These are phyloP conservation scores for Chrysochloris asiatica DNA, from an alignment of 2,113 vertebrate genomes.

Conservation along the genomic window DNA sequence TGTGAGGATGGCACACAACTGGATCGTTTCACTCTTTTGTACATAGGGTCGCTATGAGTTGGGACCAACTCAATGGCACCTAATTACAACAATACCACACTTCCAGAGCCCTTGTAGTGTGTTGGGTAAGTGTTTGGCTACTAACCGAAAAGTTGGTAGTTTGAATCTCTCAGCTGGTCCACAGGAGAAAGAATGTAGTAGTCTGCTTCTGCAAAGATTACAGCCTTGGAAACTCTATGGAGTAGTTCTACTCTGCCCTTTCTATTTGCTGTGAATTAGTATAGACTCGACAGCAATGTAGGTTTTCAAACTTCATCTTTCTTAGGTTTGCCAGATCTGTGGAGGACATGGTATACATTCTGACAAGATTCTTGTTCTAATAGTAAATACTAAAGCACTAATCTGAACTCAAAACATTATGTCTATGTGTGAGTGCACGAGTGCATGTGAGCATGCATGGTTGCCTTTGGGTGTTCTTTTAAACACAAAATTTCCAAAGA, in stretches of 20 bases:
- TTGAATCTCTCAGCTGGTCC: neutral
- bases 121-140: neutral
- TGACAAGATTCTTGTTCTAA: neutral
- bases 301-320: neutral
- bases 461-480: neutral
- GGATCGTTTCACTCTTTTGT: no score
- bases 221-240: neutral
- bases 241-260: neutral
- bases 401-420: neutral
- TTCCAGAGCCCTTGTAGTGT: no score
- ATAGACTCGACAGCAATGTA: neutral
- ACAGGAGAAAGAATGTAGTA: neutral
- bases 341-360: neutral
- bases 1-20: no score
- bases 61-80: no score
- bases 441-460: no score
- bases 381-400: neutral
- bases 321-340: neutral
- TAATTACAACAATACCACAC: no score
- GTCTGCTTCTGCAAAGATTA: neutral
- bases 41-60: no score
- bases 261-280: neutral
- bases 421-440: neutral
- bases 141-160: neutral
- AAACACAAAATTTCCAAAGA: constrained; percentile 44